These are phyloP conservation scores for Chunga burmeisteri DNA, from an alignment of 2,113 vertebrate species.

Conservation along the genomic window DNA sequence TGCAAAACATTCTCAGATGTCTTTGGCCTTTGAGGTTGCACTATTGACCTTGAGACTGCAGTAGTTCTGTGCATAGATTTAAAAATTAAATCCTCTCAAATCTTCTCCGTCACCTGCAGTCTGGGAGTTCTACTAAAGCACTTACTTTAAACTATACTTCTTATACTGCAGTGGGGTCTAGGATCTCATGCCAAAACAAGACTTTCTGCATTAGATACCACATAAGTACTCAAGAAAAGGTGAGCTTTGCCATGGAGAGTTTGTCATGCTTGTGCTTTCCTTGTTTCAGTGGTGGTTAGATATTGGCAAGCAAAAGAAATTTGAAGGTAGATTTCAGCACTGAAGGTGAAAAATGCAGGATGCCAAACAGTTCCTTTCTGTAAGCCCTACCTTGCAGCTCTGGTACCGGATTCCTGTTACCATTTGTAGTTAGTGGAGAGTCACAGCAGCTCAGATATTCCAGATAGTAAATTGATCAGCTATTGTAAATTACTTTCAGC, in stretches of 20 bases:
- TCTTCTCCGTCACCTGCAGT: neutral
- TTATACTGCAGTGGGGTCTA: neutral
- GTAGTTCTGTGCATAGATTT: neutral
- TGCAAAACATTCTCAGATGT: neutral
- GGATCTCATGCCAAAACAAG: neutral
- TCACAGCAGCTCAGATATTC: neutral
- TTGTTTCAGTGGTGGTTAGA: neutral
- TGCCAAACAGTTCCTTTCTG: neutral
- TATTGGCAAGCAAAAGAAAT: neutral
- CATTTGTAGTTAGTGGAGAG: neutral
- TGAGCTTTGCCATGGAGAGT: neutral
- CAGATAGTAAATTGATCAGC: neutral
- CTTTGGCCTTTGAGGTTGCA: neutral
- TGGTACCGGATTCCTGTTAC: neutral
- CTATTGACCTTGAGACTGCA: neutral
- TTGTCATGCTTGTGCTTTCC: neutral
- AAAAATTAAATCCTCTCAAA: neutral
- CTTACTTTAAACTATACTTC: neutral
- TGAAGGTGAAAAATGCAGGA: neutral
- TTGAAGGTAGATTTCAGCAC: neutral
- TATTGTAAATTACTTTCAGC: neutral
- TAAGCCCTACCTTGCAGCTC: neutral
- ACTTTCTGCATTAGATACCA: neutral
- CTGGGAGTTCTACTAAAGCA: neutral
- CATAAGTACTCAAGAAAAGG: neutral